Evolutionary conservation across 2,888 invertebrate genomes (phyloP), one percentile per base, ranked within the genome.

Genomic region (Patella depressa): DNA sequence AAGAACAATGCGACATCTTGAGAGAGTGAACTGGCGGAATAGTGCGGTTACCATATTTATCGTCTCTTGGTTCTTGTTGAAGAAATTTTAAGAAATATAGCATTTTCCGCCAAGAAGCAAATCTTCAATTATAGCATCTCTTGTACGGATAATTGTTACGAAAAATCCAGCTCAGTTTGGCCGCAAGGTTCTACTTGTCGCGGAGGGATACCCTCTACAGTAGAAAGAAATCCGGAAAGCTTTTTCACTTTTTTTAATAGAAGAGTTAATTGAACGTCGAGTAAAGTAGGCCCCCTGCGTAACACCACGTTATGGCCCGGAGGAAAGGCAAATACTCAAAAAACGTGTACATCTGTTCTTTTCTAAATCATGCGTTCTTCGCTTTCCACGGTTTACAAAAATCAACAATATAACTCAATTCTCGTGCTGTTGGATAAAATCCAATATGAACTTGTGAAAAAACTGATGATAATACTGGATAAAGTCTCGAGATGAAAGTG

Each of bases 181-280:
- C 65, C 65, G 65, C 65, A 65, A 65, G 65, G 65, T 65, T 24
- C 65, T 65, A 65, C 65, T 65, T 24, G 12, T 12, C 65, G 24
- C 65, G 65, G 19, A 65, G 65, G 65, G 65, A 65, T 65, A 65
- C 24, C 65, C 65, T 24, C 65, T 65, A 65, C 19, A 24, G 19
- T 65, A 65, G 65, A 65, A 65, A 65, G 65, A 65, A 65, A 65
- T 24, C 24, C 65, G 24, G 65, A 24, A 65, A 65, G 65, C 19
- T 65, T 65, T 65, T 19, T 24, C 65, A 65, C 65, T 65, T 65
- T 65, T 45, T 65, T n/a, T 65, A 65, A 9, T 9, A 19, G 19
- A 65, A 65, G 65, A 65, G 65, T 65, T 65, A 65, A 65, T 65
- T 65, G 65, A 65, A 65, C 65, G 65, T 65, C 19, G 65, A 65